These are phyloP conservation scores for Patagioenas fasciata DNA, from an alignment of 2,113 vertebrate species.

Conservation along the genomic window DNA sequence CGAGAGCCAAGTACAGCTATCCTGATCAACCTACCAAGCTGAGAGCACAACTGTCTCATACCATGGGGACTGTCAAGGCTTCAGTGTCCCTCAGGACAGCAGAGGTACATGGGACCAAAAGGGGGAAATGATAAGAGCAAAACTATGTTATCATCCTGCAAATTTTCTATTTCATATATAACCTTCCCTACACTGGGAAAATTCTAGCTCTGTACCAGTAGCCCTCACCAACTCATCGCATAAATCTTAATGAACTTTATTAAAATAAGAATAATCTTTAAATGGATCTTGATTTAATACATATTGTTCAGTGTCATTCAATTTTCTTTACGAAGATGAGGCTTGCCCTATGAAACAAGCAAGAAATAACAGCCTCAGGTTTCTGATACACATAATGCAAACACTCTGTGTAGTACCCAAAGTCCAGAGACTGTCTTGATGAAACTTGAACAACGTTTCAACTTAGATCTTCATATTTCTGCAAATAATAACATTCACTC, in stretches of 20 bases:
- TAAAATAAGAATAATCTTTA: not conserved
- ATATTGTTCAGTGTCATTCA: not conserved
- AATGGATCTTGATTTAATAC: not conserved
- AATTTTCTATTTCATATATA: not conserved
- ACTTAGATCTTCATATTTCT: not conserved
- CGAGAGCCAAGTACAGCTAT: not conserved
- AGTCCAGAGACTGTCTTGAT: not conserved
- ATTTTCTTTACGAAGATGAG: not conserved
- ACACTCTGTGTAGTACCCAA: not conserved
- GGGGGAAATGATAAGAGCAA: not conserved
- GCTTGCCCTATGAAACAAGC: not conserved
- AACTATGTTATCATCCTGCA: not conserved
- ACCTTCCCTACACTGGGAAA: not conserved
- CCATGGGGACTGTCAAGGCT: not conserved
- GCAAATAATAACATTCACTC: not conserved
- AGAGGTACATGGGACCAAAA: not conserved
- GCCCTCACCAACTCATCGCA: not conserved
- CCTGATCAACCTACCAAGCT: not conserved
- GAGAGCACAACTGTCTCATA: not conserved
- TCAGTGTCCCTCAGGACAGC: not conserved
- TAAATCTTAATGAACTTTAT: not conserved
- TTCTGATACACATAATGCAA: not conserved
- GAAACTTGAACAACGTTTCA: not conserved
- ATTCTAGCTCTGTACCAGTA: not conserved
- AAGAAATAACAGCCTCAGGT: not conserved